Evolutionary conservation across 2,888 invertebrate genomes (phyloP), one percentile per base, ranked within the genome.

Genomic region (Brassicogethes aeneus): DNA sequence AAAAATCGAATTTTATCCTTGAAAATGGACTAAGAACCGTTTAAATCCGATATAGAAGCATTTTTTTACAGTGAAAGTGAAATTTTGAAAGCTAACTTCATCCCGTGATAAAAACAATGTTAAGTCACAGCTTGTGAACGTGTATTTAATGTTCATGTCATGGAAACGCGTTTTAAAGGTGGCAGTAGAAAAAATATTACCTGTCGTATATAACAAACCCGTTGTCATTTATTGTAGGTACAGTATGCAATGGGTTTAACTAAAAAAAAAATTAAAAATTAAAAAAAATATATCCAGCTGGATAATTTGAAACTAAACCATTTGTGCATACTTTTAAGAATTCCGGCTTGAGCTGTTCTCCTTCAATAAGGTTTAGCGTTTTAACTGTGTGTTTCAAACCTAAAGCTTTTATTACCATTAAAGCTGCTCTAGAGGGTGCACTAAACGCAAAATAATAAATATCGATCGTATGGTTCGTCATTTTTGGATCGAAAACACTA

Each of bases 181-280:
- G n/a, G n/a, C n/a, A n/a, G n/a, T n/a, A n/a, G n/a, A n/a, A n/a
- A n/a, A n/a, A n/a, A n/a, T n/a, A n/a, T 55, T 62, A 79, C 80
- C 80, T 82, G 63, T 85, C 85, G 73, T 77, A 81, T 37, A 85
- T 60, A 50, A 73, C 70, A 50, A 83, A 81, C 31, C 82, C 84
- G 54, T 76, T 75, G 56, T 85, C 85, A 52, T 81, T 75, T 56
- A 86, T 72, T 1, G 82, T 81, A 2, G 85, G 85, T 42, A 85
- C 69, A 1, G 79, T 79, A 53, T 85, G 84, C 59, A 82, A 77
- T 2, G 82, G 81, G 62, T 82, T 82, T 64, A 82, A 72, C 82
- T 82, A 60, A 37, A 68, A 71, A 43, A 41, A 30, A 43, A 34
- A 45, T 29, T 23, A 23, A 23, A 23, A 7, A 23, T 23, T 7